phyloP scores from a whole-genome alignment of 2,888 invertebrate species.

The Xanthorhoe designata region DNA sequence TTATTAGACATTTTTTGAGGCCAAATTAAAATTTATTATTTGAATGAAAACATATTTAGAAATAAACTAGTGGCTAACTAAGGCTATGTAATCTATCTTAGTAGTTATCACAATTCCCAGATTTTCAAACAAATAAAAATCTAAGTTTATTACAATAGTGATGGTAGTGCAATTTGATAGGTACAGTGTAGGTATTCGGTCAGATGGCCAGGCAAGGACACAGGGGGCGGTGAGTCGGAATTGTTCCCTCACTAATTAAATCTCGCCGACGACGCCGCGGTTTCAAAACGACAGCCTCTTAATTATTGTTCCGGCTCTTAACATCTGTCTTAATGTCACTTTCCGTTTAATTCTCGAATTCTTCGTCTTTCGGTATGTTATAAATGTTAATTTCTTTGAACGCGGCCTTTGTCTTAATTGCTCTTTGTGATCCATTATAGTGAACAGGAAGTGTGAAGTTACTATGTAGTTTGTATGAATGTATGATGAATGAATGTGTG shows the following conservation, averaged over 20 bases:
- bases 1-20: no score
- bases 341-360: slow-evolving; percentile 77
- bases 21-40: no score
- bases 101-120: no score
- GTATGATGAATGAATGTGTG: not conserved
- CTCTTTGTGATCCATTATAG: slow-evolving; percentile 19
- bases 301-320: slow-evolving; percentile 83
- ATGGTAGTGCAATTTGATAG: slow-evolving; percentile 30
- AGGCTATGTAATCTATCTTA: no score
- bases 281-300: slow-evolving; percentile 83
- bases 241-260: slow-evolving; percentile 83
- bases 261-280: slow-evolving; percentile 79
- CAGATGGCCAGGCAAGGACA: slow-evolving; percentile 46
- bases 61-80: no score
- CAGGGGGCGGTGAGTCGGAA: slow-evolving; percentile 50
- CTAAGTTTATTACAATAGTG: not conserved
- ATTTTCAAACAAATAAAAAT: no score
- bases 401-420: slow-evolving; percentile 50
- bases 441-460: slow-evolving; percentile 7
- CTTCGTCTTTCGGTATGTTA: slow-evolving; percentile 63
- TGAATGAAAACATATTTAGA: no score
- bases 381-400: slow-evolving; percentile 63
- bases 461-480: not conserved
- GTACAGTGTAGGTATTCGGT: slow-evolving; percentile 40
- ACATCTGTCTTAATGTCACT: slow-evolving; percentile 84